Percentiles rank a stretch among this genome's conserved stretches.
These are phyloP conservation scores for Labeo rohita DNA, from an alignment of 2,113 vertebrate species.

Conservation along the genomic window DNA sequence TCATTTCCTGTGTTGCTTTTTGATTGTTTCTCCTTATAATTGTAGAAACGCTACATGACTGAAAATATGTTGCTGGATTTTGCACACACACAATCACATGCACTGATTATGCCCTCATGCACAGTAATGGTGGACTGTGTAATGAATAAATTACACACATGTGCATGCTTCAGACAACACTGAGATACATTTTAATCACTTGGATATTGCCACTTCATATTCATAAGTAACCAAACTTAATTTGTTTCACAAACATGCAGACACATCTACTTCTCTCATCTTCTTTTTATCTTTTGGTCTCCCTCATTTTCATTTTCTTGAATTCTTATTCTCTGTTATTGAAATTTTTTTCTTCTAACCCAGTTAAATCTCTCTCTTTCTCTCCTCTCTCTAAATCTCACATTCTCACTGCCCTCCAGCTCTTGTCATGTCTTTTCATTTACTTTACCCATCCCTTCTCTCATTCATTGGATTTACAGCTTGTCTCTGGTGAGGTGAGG, in stretches of 20 bases:
- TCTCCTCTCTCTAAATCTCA: constrained; percentile 34
- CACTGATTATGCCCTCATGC: constrained; percentile 22
- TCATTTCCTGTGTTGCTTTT: constrained; percentile 73
- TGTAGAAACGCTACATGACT: constrained; percentile 66
- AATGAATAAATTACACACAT: constrained; percentile 44
- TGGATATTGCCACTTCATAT: constrained; percentile 27
- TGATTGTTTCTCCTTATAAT: constrained; percentile 69
- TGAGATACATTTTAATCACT: constrained; percentile 23
- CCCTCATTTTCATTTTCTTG: background rate
- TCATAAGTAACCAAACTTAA: constrained; percentile 43
- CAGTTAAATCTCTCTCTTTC: background rate
- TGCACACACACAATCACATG: constrained; percentile 46
- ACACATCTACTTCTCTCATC: background rate
- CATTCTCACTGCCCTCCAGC: constrained; percentile 17
- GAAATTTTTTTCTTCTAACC: background rate
- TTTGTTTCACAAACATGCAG: constrained; percentile 35
- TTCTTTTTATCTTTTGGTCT: background rate
- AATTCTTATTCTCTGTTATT: constrained; percentile 3
- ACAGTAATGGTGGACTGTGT: background rate
- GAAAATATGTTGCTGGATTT: constrained; percentile 59
- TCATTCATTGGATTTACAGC: constrained; percentile 19
- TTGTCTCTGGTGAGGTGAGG: constrained; percentile 30
- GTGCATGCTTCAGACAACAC: constrained; percentile 8
- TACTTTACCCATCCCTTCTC: constrained; percentile 10
- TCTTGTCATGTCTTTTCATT: background rate